Percentiles rank a stretch among this genome's conserved stretches.
Conservation (phyloP, 2,113 vertebrate species). For the Sylvietta virens region DNA sequence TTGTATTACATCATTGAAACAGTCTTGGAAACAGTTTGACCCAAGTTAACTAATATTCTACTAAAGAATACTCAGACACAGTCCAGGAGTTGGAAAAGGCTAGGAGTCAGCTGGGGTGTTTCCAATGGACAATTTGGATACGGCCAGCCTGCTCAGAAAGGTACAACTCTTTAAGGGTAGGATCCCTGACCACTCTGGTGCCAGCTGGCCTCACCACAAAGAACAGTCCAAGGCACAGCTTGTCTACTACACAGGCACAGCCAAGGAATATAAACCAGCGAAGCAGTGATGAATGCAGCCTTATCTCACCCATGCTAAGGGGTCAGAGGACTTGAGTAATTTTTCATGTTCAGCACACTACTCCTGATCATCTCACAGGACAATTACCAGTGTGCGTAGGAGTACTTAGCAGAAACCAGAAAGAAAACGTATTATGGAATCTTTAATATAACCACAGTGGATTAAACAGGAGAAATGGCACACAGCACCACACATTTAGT, state of each 20-base stretch:
- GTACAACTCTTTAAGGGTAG: neutral
- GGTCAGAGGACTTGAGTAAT: neutral
- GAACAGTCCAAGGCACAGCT: neutral
- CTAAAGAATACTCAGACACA: neutral
- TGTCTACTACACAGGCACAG: neutral
- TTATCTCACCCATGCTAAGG: neutral
- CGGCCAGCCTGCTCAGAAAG: neutral
- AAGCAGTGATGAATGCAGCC: neutral
- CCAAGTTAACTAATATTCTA: neutral
- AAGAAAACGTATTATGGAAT: neutral
- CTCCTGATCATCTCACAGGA: neutral
- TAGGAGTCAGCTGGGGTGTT: neutral
- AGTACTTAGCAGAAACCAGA: neutral
- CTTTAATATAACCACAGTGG: neutral
- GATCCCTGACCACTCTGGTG: neutral
- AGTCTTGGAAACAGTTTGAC: neutral
- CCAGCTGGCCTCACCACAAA: neutral
- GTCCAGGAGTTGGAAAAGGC: neutral
- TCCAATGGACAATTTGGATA: neutral
- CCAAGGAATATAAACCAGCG: neutral
- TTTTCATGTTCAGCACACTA: neutral
- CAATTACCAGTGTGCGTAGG: fast-evolving
- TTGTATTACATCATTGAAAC: neutral
- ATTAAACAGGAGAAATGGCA: neutral
- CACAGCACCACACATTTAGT: neutral